Conservation (phyloP, 2,113 vertebrate species). For the Brachypteracias leptosomus region DNA sequence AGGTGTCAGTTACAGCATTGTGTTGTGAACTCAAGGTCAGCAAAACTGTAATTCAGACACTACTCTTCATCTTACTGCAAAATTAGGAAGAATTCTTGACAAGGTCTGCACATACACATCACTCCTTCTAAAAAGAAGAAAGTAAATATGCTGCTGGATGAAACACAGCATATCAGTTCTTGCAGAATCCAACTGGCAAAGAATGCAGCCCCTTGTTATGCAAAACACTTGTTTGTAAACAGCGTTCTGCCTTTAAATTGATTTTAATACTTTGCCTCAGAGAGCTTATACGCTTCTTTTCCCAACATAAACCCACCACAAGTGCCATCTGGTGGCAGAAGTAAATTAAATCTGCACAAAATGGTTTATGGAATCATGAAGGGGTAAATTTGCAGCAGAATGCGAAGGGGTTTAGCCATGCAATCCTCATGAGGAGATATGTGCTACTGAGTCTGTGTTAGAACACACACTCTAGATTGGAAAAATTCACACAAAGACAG, state of each 20-base stretch:
- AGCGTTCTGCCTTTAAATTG: neutral
- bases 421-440: neutral
- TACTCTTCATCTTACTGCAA: neutral
- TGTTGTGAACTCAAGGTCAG: neutral
- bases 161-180: neutral
- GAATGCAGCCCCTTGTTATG: neutral
- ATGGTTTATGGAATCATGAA: no score
- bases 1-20: neutral
- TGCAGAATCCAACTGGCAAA: neutral
- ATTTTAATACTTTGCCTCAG: neutral
- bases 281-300: neutral
- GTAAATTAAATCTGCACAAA: neutral
- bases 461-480: neutral
- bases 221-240: slow-evolving; percentile 46
- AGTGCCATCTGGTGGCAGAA: slow-evolving; percentile 65
- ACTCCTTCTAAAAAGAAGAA: neutral
- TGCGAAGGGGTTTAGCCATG: neutral
- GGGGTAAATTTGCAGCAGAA: neutral
- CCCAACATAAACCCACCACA: neutral
- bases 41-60: neutral
- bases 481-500: neutral
- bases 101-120: neutral
- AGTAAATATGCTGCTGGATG: neutral
- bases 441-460: neutral
- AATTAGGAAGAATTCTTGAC: neutral